Base-by-base conservation (phyloP, 2,888 invertebrate genomes). In the Nudaria mundana region DNA sequence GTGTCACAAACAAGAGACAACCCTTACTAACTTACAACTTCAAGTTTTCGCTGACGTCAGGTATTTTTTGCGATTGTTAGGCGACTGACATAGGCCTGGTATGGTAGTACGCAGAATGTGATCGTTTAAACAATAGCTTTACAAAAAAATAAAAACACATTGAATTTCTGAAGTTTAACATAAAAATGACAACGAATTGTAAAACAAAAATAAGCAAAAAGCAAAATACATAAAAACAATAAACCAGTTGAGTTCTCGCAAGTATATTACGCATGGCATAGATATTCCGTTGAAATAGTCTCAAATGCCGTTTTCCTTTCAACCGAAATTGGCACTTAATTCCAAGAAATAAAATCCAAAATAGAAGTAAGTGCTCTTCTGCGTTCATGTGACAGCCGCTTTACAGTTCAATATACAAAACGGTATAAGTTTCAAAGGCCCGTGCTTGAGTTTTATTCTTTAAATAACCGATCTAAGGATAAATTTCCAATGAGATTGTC, bases 251-350 rank as follows among this genome's bases (percentile, higher is more conserved):
- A 63, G 67, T 58, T 45, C 52, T 52, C 50, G 53, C 55, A 50
- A 74, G 75, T 73, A 73, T 66, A 65, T 72, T 75, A 72, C 73
- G 71, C 71, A 71, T 74, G 72, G 71, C 70, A 36, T 47, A 40
- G 42, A 52, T 44, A 56, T 48, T 29, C 42, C 46, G 39, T 49
- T 47, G 50, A 44, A 61, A 52, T 66, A 38, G 52, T 56, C 56
- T 46, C 58, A 65, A 55, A 60, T 48, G 54, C 49, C 31, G 36
- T 62, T 58, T 60, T 50, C 54, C 56, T 65, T 62, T 66, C 62
- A 63, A 51, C 55, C 56, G 20, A 66, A 67, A 71, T 64, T 64
- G 59, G 52, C 47, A 60, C 65, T 68, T 74, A 62, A 43, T 43
- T 40, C 56, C 38, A 52, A 37, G 32, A 44, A 37, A 51, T 69